These are phyloP conservation scores for Antheraea pernyi DNA, from an alignment of 1,140 invertebrate genomes.

Conservation along the genomic window DNA sequence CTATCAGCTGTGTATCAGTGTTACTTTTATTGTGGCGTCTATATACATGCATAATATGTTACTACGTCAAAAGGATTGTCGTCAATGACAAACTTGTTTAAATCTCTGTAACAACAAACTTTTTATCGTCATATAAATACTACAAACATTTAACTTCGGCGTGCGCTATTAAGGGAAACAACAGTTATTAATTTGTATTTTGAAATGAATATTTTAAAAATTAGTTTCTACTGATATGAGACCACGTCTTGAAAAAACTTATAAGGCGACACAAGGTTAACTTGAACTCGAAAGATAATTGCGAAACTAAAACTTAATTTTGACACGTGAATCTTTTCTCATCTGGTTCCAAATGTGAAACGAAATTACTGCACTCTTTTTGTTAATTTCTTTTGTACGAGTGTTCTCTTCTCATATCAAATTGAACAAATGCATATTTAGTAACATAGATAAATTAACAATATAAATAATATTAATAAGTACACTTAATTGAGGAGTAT, in stretches of 20 bases:
- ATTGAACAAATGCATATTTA: background rate
- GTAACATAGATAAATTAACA: background rate
- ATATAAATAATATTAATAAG: background rate
- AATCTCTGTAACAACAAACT: background rate
- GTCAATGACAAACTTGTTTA: conserved; percentile 15
- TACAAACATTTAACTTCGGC: no score
- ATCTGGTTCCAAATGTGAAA: no score
- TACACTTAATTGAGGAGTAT: conserved; percentile 8
- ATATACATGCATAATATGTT: background rate
- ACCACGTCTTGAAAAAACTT: no score
- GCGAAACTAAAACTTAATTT: conserved; percentile 35
- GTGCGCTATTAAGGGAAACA: no score
- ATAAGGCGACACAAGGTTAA: no score
- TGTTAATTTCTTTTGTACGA: conserved; percentile 19
- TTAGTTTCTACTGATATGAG: no score
- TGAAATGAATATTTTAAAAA: no score
- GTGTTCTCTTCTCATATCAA: conserved; percentile 15
- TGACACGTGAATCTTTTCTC: no score
- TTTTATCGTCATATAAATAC: background rate
- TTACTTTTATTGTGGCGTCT: conserved; percentile 12
- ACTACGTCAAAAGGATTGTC: conserved; percentile 16
- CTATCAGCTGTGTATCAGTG: conserved; percentile 63
- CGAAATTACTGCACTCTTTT: conserved; percentile 24
- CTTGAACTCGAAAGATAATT: conserved; percentile 3
- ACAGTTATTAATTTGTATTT: no score